phyloP scores from a whole-genome alignment of 2,113 vertebrate species.

The Carassius carassius region DNA sequence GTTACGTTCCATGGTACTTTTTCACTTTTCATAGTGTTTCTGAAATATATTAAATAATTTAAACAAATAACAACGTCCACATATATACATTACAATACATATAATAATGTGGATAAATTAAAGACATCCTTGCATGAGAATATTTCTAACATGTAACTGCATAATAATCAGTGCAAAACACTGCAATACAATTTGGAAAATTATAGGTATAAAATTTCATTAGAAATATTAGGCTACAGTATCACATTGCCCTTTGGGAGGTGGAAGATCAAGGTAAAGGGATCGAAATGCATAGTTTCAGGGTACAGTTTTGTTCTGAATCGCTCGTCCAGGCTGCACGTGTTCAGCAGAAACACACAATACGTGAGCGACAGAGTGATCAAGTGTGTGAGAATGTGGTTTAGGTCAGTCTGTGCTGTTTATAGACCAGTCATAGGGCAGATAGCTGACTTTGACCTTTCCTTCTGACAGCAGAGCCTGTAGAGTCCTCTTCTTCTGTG shows the following conservation, averaged over 20 bases:
- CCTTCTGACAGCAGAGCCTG: constrained; percentile 69
- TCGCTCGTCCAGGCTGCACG: too few relatives aligned
- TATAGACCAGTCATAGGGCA: constrained; percentile 79
- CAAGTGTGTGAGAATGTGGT: not conserved
- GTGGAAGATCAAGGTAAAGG: constrained; percentile 17
- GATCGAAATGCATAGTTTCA: constrained; percentile 52
- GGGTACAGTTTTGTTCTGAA: constrained; percentile 26
- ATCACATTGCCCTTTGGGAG: constrained; percentile 30
- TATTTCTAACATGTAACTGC: constrained; percentile 1
- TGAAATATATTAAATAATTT: not conserved
- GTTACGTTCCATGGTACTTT: not conserved
- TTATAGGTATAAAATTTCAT: constrained; percentile 30
- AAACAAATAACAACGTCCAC: not conserved
- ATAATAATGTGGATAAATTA: constrained; percentile 2
- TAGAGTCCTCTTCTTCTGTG: constrained; percentile 75
- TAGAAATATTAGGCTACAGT: constrained; percentile 26
- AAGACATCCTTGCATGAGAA: not conserved
- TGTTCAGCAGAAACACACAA: constrained; percentile 24
- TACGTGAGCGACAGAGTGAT: constrained; percentile 8
- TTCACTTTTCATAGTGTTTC: not conserved
- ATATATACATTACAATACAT: not conserved
- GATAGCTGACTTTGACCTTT: constrained; percentile 75
- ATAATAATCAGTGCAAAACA: constrained; percentile 31
- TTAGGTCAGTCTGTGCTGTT: constrained; percentile 72
- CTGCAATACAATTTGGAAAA: constrained; percentile 6